Percentiles rank a stretch among this genome's conserved stretches.
Evolutionary conservation across 2,113 vertebrate genomes (phyloP).

Genomic region (Mormyrus iriodes): DNA sequence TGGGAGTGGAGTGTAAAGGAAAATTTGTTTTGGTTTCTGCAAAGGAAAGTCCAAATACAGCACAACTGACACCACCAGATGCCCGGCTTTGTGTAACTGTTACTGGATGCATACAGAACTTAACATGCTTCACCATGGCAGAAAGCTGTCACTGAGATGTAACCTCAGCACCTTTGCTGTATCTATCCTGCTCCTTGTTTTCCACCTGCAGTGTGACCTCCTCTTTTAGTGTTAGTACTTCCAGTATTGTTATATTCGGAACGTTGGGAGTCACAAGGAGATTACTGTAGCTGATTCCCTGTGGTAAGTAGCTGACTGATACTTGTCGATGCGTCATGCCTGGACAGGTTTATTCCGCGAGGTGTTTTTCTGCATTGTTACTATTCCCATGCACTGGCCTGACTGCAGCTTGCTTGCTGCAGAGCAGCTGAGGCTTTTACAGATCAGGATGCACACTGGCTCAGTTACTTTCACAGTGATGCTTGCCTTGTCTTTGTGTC

Average conservation of each 20-base stretch:
- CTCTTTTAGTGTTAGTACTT: background rate
- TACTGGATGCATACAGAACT: background rate
- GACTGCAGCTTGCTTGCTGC: background rate
- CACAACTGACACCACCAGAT: no score
- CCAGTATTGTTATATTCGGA: background rate
- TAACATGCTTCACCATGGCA: background rate
- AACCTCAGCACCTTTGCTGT: background rate
- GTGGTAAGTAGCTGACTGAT: background rate
- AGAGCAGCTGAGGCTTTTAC: background rate
- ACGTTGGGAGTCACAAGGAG: background rate
- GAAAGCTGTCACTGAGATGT: background rate
- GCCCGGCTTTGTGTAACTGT: background rate
- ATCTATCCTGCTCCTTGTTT: background rate
- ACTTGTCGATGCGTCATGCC: background rate
- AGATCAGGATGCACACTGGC: background rate
- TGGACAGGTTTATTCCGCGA: background rate
- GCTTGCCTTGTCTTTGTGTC: background rate
- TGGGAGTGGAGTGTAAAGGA: background rate
- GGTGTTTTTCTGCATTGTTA: background rate
- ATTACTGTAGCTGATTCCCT: background rate
- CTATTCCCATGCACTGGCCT: background rate
- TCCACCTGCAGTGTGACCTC: background rate
- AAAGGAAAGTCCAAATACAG: no score
- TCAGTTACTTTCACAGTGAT: background rate
- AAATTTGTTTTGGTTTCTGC: no score